phyloP scores from a whole-genome alignment of 2,888 invertebrate genomes.

The Caenorhabditis zanzibari region DNA sequence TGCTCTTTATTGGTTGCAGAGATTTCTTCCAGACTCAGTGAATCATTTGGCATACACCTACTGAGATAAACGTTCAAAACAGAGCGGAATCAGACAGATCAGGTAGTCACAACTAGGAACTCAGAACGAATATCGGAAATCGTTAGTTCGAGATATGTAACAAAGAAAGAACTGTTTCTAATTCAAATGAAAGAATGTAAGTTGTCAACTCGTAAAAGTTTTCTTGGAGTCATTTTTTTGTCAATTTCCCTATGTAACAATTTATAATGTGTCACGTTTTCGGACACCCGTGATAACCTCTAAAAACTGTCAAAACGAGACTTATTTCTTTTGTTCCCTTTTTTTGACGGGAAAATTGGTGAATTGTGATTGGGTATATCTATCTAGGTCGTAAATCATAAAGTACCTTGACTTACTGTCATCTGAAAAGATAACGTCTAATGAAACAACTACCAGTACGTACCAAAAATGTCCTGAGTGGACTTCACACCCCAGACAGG shows the following conservation, averaged over 20 bases:
- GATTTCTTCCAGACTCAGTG: constrained; percentile 5
- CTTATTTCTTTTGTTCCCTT: not conserved
- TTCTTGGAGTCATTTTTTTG: too few relatives aligned
- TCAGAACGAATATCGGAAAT: not conserved
- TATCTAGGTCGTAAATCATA: constrained; percentile 54
- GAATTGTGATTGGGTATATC: constrained; percentile 23
- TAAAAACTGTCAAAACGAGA: constrained; percentile 13
- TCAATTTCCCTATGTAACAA: too few relatives aligned
- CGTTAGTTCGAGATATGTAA: too few relatives aligned
- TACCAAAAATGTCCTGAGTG: not conserved
- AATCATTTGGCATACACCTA: not conserved
- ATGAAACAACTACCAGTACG: constrained; percentile 38
- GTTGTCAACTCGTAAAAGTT: too few relatives aligned
- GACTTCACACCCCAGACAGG: constrained; percentile 14
- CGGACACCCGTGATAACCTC: not conserved
- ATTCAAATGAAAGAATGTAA: too few relatives aligned
- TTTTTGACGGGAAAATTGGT: not conserved
- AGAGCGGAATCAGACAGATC: not conserved
- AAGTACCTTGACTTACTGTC: constrained; percentile 47
- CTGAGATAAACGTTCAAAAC: too few relatives aligned
- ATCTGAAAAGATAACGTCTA: constrained; percentile 30
- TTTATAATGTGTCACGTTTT: not conserved
- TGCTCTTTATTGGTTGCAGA: constrained; percentile 23
- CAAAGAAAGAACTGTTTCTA: too few relatives aligned
- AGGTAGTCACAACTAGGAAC: not conserved